Evolutionary conservation across 1,140 invertebrate species (phyloP), one percentile per base, ranked within the genome.

Genomic region (Aphaenogaster floridana): DNA sequence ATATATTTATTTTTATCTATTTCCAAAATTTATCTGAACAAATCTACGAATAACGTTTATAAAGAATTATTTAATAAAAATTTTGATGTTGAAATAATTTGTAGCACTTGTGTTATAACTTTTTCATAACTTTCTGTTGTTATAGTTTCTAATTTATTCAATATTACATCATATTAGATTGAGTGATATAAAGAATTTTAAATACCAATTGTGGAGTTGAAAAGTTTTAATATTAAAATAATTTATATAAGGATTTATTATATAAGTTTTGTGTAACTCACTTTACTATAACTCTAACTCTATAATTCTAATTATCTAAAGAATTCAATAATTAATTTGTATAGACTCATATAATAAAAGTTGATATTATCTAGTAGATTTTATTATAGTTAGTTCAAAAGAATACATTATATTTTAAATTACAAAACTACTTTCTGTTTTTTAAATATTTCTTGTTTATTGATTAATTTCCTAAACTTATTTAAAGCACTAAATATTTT

Each of bases 161-260:
- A 39, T 57, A 42, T 74, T 39, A 21, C 8, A 74, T 74, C 36
- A 34, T 13, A 8, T 13, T 74, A n/a, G 8, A 39, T 39, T 74
- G 17, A 36, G 1, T 34, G 15, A 21, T 17, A 9, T 34, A 34
- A 69, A 50, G 28, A 9, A 8, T 50, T 8, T 71, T 0, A 68
- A 68, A 36, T 68, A 8, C 3, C 21, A 71, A 71, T 34, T 71
- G 28, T 71, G 2, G 50, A 63, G 63, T 72, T 72, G 0, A 54
- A n/a, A 72, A 74, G 52, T 21, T 74, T 57, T 39, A 74, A 13
- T 54, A 36, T 52, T 72, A n/a, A 74, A 68, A 57, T 57, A 57
- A 74, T 57, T 57, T 21, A 39, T 39, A 36, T 72, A 54, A 54
- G 9, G n/a, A 39, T 54, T 52, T 54, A 72, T 72, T 1, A 68